Evolutionary conservation across 2,113 vertebrate species (phyloP).

Genomic region (Phaethornis superciliosus): DNA sequence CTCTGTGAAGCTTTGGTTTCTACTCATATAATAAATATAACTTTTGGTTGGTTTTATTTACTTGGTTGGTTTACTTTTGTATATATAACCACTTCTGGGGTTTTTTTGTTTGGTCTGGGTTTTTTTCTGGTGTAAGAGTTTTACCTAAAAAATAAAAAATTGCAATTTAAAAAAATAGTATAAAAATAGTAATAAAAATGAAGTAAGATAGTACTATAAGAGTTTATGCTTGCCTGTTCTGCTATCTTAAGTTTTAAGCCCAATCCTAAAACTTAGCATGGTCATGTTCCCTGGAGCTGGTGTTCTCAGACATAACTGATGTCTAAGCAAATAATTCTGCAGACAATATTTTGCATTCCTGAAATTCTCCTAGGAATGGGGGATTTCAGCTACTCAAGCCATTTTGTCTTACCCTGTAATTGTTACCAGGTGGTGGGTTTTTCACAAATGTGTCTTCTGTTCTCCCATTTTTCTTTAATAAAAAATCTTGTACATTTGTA

Average conservation of each 20-base stretch:
- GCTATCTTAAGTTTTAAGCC: background rate
- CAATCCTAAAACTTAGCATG: background rate
- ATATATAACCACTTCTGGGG: background rate
- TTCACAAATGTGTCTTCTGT: background rate
- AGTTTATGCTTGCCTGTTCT: background rate
- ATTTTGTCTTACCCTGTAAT: background rate
- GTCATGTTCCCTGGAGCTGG: background rate
- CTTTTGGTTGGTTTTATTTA: background rate
- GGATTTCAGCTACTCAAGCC: background rate
- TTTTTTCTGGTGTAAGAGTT: background rate
- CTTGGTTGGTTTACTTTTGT: background rate
- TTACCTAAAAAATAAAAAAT: background rate
- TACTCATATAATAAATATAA: background rate
- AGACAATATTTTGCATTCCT: background rate
- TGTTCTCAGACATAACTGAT: background rate
- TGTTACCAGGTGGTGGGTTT: background rate
- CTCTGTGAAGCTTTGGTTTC: background rate
- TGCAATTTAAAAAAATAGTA: too few species aligned
- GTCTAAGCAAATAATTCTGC: background rate
- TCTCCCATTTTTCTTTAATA: background rate
- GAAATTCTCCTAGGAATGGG: background rate
- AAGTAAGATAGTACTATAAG: background rate
- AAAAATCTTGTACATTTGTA: background rate
- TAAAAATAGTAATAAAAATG: background rate
- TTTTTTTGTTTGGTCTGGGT: background rate